Evolutionary conservation across 2,888 invertebrate species (phyloP).

Genomic region (Carpatolechia fugitivella): DNA sequence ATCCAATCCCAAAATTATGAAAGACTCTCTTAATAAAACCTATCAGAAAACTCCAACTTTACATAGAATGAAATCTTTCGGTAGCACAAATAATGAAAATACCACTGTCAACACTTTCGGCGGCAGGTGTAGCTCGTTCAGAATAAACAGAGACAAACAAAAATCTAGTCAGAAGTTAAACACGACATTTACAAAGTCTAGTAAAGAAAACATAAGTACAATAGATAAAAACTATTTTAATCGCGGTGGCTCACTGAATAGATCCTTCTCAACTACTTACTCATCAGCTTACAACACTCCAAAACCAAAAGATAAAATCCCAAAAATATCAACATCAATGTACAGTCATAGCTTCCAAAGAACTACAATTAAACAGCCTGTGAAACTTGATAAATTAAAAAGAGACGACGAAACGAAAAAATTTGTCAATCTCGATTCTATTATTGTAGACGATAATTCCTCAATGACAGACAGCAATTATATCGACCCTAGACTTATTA

Average conservation of each 20-base stretch:
- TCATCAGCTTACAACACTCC: slow-evolving; percentile 67
- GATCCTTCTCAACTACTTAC: slow-evolving; percentile 68
- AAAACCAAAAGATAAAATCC: slow-evolving; percentile 71
- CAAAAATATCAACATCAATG: slow-evolving; percentile 71
- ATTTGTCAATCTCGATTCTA: slow-evolving; percentile 71
- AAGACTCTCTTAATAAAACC: slow-evolving; percentile 73
- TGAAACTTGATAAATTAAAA: slow-evolving; percentile 71
- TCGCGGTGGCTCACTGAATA: slow-evolving; percentile 62
- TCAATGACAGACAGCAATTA: slow-evolving; percentile 75
- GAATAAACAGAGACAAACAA: slow-evolving; percentile 66
- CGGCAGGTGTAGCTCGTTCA: slow-evolving; percentile 69
- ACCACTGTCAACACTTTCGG: slow-evolving; percentile 46
- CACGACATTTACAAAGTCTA: slow-evolving; percentile 70
- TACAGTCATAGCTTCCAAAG: slow-evolving; percentile 69
- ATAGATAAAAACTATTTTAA: slow-evolving; percentile 60
- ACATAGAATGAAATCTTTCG: slow-evolving; percentile 75
- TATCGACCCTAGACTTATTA: slow-evolving; percentile 82
- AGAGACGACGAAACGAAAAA: slow-evolving; percentile 59
- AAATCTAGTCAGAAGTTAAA: slow-evolving; percentile 69
- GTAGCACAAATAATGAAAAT: slow-evolving; percentile 54
- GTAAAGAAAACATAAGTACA: slow-evolving; percentile 69
- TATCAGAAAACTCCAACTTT: slow-evolving; percentile 75
- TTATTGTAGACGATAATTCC: slow-evolving; percentile 61
- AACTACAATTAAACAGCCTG: slow-evolving; percentile 62
- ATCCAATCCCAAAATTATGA: slow-evolving; percentile 69